Evolutionary conservation across 2,797 vertebrate genomes (phyloP), one percentile per base, ranked within the genome.

Genomic region (Hyperoplus immaculatus): DNA sequence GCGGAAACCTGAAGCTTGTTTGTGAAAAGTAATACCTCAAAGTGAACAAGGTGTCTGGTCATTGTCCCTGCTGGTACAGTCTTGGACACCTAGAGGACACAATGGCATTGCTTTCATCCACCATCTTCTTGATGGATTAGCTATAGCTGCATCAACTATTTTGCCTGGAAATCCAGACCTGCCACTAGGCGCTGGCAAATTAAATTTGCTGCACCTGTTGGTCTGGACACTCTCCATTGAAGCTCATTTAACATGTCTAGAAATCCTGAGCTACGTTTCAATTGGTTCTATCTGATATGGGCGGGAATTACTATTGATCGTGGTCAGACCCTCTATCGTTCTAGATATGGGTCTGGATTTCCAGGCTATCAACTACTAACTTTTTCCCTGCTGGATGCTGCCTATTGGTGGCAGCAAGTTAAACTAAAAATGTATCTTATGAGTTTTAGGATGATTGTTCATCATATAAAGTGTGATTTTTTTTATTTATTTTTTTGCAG

Each of bases 111-210:
- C 45, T 70, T 69, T 63, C 18, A 61, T 69, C 42, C 39, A 62
- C 73, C 51, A 45, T 70, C 51, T 47, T 54, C 29, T 54, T 76
- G 73, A 69, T 75, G 65, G 65, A 76, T 76, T 60, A 55, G 58
- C 45, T 38, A 12, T 43, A 12, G 29, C 29, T 60, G 39, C 15
- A 38, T 21, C 21, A 62, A 58, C 13, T 41, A 49, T 66, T 12
- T 5, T 29, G 29, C 39, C 29, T 57, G 4, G 46, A 49, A 56
- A 29, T 47, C 61, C 42, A 53, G 29, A 29, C 29, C 29, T 29
- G 29, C 29, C 29, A 29, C 29, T 29, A 29, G 29, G 29, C 29
- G 29, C 29, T 29, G 29, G 29, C 29, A 29, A 29, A 29, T 29
- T 29, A 29, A 29, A 29, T 29, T 29, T 3, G 29, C 29, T 29